Base-by-base conservation (phyloP, 2,797 vertebrate species). In the Crocidura indochinensis region DNA sequence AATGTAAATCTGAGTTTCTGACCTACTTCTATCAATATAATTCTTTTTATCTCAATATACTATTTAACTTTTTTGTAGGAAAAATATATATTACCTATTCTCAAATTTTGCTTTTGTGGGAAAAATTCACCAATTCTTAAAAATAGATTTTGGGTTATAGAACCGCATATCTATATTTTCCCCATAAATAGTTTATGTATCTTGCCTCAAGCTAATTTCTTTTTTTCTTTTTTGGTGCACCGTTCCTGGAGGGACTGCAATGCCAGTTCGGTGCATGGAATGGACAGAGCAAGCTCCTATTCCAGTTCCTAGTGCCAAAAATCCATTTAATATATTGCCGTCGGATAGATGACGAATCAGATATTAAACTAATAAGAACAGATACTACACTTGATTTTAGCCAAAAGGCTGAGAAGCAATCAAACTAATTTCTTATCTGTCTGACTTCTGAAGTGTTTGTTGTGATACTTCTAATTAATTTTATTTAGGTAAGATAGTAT, bases 61-160 rank as follows among this genome's bases (percentile, higher is more conserved):
- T 73, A 9, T 38, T 17, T 69, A 22, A 84, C 24, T 12, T 71
- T 84, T 24, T 90, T 69, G n/a, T 65, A 76, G 71, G n/a, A 9
- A 17, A 17, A 60, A 60, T 22, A 60, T 22, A 60, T 19, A 60
- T 20, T 22, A 62, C 71, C 51, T 64, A 51, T 6, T 10, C 46
- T 91, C n/a, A 71, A n/a, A 10, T 84, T 38, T 71, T 90, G 53
- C 53, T 78, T 84, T 11, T 64, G 11, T 84, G 17, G 75, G 29
- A 78, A 91, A 71, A 19, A 38, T 38, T 47, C 17, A 68, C 69
- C 14, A 19, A 65, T 78, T 91, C 64, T 10, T 44, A 11, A 78
- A 71, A 12, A 47, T 71, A 72, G 72, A 78, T 78, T 84, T 53
- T 1, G 64, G 46, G 12, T 4, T 38, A 71, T 15, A 56, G 26